Evolutionary conservation across 2,113 vertebrate species (phyloP), one percentile per base, ranked within the genome.

Genomic region (Steatornis caripensis): DNA sequence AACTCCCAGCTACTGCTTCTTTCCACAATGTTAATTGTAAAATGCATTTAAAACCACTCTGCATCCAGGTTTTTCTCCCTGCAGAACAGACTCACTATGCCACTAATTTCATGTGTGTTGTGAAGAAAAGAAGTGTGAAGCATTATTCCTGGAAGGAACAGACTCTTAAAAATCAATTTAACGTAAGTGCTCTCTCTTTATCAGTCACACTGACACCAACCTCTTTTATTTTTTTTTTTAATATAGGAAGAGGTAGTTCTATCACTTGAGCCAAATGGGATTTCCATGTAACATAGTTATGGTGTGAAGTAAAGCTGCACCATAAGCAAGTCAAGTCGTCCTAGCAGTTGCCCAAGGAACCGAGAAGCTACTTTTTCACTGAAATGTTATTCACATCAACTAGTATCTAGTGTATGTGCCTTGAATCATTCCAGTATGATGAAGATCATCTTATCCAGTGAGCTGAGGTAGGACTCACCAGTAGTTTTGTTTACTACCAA

Each of bases 31-130:
- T 48, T 78, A 92, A 90, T 75, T 87, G 55, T 32, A 71, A 91
- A 93, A 89, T 77, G 18, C 43, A 54, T 92, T 95, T 92, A 36
- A 95, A 93, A 87, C 21, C 45, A 68, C 11, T 48, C 76, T 55
- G 49, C 55, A 84, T 86, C 55, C 69, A 74, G 86, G 30, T 64
- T 88, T 86, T 74, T 87, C 36, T 92, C 49, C 61, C 55, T 87
- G 39, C 27, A 92, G 72, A 92, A 93, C 37, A 68, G 80, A 89
- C 53, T 89, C 75, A 62, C 26, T 66, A 29, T 76, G 32, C 61
- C 14, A 93, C 89, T 89, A 68, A 96, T 92, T 97, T 94, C 76
- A 92, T 32, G 72, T 92, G 30, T 92, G 45, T 89, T 90, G 43
- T 70, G 64, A 95, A 93, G 68, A 39, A 75, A 90, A 94, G 39